Evolutionary conservation across 2,888 invertebrate genomes (phyloP), one percentile per base, ranked within the genome.

Genomic region (Bursaphelenchus okinawaensis): DNA sequence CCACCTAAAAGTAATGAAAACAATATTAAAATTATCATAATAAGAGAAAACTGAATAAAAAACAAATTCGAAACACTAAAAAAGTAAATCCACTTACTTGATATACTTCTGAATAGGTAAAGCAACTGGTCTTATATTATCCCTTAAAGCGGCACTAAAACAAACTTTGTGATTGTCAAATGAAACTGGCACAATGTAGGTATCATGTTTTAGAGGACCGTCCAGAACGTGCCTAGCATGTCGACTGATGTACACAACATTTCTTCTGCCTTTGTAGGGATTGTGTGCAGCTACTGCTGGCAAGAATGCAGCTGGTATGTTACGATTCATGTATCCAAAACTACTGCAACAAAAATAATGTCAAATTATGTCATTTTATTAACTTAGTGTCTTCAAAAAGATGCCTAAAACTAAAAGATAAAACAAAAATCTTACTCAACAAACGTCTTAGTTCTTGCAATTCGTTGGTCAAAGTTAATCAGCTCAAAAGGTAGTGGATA

Each of bases 1-100:
- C 78, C 78, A 78, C 59, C 75, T 76, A 61, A n/a, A 66, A 20
- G 40, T n/a, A n/a, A n/a, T n/a, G n/a, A n/a, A n/a, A n/a, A n/a
- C n/a, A n/a, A n/a, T n/a, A n/a, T n/a, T n/a, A n/a, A n/a, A n/a
- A n/a, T n/a, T n/a, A n/a, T n/a, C n/a, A n/a, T n/a, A n/a, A n/a
- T n/a, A n/a, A n/a, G n/a, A n/a, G 6, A 3, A 40, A 40, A 1
- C 6, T n/a, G 12, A 1, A 20, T 23, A 22, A 3, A 20, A 22
- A 19, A 23, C 19, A 0, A 40, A 56, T 22, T 29, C 6, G 31
- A 7, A 26, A 4, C 20, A 7, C 50, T 29, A 4, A 2, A 19
- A 23, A 19, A 50, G 22, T 22, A 23, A 54, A 60, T 29, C 8
- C 7, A 61, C 73, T 23, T 54, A 75, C 75, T 72, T 67, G 19